These are phyloP conservation scores for Ivindomyrus marchei DNA, from an alignment of 2,113 vertebrate species.

Conservation along the genomic window DNA sequence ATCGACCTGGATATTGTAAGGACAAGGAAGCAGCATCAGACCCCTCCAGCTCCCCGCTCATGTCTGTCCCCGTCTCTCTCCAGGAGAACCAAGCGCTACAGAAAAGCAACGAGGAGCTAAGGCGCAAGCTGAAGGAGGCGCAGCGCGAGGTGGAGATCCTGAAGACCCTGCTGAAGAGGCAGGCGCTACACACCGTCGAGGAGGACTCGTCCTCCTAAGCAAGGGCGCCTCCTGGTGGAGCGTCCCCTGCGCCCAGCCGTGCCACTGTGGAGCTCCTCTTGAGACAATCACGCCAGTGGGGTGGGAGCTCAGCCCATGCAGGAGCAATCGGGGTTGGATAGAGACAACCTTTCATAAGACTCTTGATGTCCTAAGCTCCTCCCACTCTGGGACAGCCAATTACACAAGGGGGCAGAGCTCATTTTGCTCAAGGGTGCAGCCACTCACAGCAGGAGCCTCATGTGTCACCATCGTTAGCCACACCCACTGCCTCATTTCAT, in stretches of 20 bases:
- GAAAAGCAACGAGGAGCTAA: slow-evolving; percentile 76
- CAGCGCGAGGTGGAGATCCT: slow-evolving; percentile 80
- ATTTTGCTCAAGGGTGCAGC: background rate
- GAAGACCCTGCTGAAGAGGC: slow-evolving; percentile 60
- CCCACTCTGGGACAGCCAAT: background rate
- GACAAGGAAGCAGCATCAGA: background rate
- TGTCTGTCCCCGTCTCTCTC: slow-evolving; percentile 11
- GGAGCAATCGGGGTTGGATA: background rate
- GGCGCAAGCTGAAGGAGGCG: slow-evolving; percentile 75
- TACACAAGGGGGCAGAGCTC: background rate
- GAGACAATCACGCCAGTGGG: background rate
- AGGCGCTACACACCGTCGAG: slow-evolving; percentile 54
- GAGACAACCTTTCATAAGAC: background rate
- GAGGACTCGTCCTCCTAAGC: slow-evolving; percentile 50
- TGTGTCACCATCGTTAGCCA: background rate
- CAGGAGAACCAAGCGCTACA: slow-evolving; percentile 79
- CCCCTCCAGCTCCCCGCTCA: background rate
- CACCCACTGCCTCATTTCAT: background rate
- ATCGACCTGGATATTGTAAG: background rate
- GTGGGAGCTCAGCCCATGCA: background rate
- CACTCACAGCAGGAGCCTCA: background rate
- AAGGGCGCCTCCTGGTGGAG: background rate
- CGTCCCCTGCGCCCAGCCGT: background rate
- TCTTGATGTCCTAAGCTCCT: background rate
- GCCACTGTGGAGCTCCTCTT: background rate